Percentiles rank a stretch among this genome's conserved stretches.
Conservation (phyloP, 2,888 invertebrate species). For the Phyllotreta striolata region DNA sequence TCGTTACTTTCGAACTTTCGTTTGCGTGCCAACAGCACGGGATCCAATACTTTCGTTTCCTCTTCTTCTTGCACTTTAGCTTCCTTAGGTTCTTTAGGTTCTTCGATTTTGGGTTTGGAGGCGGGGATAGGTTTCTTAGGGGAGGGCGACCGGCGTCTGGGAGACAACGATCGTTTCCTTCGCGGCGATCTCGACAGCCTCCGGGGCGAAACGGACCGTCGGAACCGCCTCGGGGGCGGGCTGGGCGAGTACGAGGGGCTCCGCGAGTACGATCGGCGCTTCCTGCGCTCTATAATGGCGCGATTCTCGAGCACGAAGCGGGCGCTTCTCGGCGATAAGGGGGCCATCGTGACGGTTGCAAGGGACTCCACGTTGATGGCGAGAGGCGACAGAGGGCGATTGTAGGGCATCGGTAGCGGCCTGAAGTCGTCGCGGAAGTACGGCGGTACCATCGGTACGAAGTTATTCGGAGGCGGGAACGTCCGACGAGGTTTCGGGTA, state of each 20-base stretch:
- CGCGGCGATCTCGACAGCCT: constrained; percentile 42
- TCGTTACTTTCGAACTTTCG: constrained; percentile 64
- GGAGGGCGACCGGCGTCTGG: constrained; percentile 42
- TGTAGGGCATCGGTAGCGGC: constrained; percentile 46
- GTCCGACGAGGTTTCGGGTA: neutral
- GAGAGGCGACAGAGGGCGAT: constrained; percentile 55
- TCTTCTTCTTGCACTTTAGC: constrained; percentile 32
- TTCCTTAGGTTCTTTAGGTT: constrained; percentile 41
- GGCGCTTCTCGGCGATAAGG: constrained; percentile 60
- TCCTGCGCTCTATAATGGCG: constrained; percentile 59
- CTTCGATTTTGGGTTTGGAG: constrained; percentile 23
- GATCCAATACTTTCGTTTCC: constrained; percentile 54
- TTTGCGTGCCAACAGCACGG: constrained; percentile 64
- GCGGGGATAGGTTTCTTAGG: constrained; percentile 33
- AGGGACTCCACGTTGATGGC: constrained; percentile 53
- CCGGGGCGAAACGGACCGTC: constrained; percentile 48
- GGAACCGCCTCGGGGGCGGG: constrained; percentile 47
- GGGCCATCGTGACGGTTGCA: constrained; percentile 53
- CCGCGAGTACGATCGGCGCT: constrained; percentile 60
- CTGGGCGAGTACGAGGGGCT: constrained; percentile 53
- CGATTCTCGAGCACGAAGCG: constrained; percentile 61
- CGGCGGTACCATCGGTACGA: too few species aligned
- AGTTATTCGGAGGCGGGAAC: constrained; percentile 2
- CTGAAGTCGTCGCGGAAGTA: neutral
- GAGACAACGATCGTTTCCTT: constrained; percentile 40